Base-by-base conservation (phyloP, 2,797 vertebrate genomes). In the Ibycter americanus region DNA sequence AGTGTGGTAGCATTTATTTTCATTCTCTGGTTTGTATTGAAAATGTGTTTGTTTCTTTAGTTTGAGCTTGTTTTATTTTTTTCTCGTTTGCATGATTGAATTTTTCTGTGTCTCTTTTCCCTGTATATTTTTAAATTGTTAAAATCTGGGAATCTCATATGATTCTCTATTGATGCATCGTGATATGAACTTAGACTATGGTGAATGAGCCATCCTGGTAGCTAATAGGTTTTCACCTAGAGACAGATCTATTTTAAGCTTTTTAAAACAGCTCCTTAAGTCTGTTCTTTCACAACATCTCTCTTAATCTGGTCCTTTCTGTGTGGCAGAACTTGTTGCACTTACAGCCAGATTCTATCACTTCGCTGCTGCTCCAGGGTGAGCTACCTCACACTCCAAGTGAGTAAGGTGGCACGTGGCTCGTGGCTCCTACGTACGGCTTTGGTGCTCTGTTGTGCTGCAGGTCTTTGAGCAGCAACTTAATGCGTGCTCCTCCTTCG, bases 341-440 rank as follows among this genome's bases (percentile, higher is more conserved):
- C 36, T 54, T 65, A 15, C 1, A 34, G 20, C 23, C 46, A 15
- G 19, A 1, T 46, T 59, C 56, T 21, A 31, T 32, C 13, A 1
- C 31, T 8, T 47, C 12, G 63, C 51, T 34, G 29, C 79, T 83
- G 34, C 38, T 65, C 46, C 26, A 32, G 62, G 25, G 19, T 23
- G 49, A 52, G 51, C 4, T 38, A 9, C 8, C 21, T 79, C 22
- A 15, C 6, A 1, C 34, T 80, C 73, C 47, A 32, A 0, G 0
- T 83, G 92, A 70, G 40, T 38, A 16, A 26, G 54, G 36, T 9
- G 46, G n/a, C 77, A 74, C 7, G 1, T 71, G 89, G n/a, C 78
- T 81, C 21, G 61, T 40, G 25, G 44, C 36, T 59, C 27, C 61
- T 61, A 6, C 40, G 40, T 8, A 40, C 65, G 67, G 1, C 59